Evolutionary conservation across 1,140 invertebrate genomes (phyloP), one percentile per base, ranked within the genome.

Genomic region (Drosophila sulfurigaster): DNA sequence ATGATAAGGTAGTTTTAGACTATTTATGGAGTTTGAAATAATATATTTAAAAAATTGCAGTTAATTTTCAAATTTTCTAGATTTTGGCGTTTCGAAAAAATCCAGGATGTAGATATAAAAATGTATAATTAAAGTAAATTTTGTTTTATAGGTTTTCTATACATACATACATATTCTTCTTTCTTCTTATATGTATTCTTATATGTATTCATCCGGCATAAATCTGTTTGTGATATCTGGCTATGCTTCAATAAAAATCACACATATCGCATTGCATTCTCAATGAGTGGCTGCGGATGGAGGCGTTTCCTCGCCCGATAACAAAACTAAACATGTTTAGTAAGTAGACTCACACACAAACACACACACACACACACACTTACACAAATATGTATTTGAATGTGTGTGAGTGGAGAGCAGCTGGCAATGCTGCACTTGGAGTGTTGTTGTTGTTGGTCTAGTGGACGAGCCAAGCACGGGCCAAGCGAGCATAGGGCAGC

Each of bases 211-310:
- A 79, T 71, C 85, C 78, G 62, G 77, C 77, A 85, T 85, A 78
- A 82, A 78, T 85, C 69, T 78, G 52, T 67, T 69, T 63, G 77
- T 78, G 25, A 75, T 82, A 82, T 70, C 73, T 70, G 13, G 57
- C 62, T 78, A 74, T 75, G 78, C 78, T 56, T 75, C 71, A 71
- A 81, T 85, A 81, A 86, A 78, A 85, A 78, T 81, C 82, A 86
- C 81, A 86, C 82, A 86, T 70, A 81, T 75, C 75, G 82, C 78
- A 70, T 75, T 85, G 82, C 82, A 85, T 85, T 85, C 64, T 46
- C 78, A 86, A 85, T 85, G 82, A 85, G 78, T 75, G 75, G 75
- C 52, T 62, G 54, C 58, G 83, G 67, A 62, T 76, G 64, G 73
- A 83, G 79, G 78, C 77, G 81, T 78, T 67, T 74, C 32, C 69